Percentiles rank a stretch among this genome's conserved stretches.
phyloP scores from a whole-genome alignment of 2,797 vertebrate species.

The Emys orbicularis region DNA sequence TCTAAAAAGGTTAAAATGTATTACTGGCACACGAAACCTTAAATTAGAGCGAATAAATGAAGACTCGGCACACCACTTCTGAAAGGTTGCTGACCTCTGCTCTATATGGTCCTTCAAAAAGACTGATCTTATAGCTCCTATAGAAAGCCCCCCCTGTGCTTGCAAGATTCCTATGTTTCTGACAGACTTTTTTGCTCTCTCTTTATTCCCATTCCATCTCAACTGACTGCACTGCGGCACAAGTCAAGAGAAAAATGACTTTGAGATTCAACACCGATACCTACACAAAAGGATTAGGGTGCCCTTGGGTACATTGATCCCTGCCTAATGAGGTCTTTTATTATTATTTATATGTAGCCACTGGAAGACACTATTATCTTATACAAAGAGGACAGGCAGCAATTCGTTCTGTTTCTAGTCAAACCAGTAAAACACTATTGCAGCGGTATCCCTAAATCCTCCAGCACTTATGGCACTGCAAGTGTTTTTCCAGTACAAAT shows the following conservation, averaged over 20 bases:
- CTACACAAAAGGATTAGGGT: background rate
- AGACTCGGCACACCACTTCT: too few relatives aligned
- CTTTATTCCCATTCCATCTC: background rate
- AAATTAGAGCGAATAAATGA: too few relatives aligned
- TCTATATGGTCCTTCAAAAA: background rate
- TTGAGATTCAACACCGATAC: background rate
- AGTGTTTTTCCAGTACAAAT: background rate
- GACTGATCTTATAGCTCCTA: background rate
- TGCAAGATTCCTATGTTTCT: background rate
- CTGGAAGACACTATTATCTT: background rate
- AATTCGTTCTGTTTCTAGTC: background rate
- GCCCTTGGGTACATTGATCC: background rate
- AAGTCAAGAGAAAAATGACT: background rate
- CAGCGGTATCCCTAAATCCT: background rate
- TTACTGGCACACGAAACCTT: too few relatives aligned
- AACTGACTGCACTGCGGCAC: background rate
- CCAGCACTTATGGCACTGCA: background rate
- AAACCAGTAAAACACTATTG: background rate
- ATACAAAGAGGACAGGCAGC: background rate
- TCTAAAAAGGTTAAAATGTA: too few relatives aligned
- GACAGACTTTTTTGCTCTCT: background rate
- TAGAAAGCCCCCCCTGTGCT: background rate
- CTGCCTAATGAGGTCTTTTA: background rate
- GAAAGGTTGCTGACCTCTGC: too few relatives aligned
- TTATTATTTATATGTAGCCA: fast-evolving